Conservation (phyloP, 2,113 vertebrate genomes). For the Verasper variegatus region DNA sequence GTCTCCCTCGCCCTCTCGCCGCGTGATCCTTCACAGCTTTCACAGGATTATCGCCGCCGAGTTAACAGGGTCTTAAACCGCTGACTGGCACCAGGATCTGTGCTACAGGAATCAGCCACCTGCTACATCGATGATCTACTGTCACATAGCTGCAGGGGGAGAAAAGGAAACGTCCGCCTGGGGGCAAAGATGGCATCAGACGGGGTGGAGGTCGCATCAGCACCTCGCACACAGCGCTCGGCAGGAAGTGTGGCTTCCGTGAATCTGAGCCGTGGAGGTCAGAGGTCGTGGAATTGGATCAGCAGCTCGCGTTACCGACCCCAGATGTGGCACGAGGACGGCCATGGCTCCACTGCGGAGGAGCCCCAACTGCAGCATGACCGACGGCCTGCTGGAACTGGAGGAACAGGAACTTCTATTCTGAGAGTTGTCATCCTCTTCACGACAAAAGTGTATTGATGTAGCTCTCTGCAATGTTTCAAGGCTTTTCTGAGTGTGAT, state of each 20-base stretch:
- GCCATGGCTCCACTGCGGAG: slow-evolving; percentile 53
- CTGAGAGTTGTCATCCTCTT: slow-evolving; percentile 35
- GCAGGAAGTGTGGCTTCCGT: slow-evolving; percentile 76
- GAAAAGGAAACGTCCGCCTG: slow-evolving; percentile 32
- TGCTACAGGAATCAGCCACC: slow-evolving; percentile 71
- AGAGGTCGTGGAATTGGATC: slow-evolving; percentile 63
- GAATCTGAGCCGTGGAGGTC: slow-evolving; percentile 38
- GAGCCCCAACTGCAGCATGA: slow-evolving; percentile 62
- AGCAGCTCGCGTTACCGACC: slow-evolving; percentile 64
- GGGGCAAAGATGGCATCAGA: slow-evolving; percentile 60
- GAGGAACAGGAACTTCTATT: slow-evolving; percentile 55
- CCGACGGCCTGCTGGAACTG: slow-evolving; percentile 14
- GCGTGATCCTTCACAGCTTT: slow-evolving; percentile 57
- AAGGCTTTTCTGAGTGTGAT: neutral
- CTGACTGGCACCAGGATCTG: slow-evolving; percentile 63
- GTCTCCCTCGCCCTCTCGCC: slow-evolving; percentile 21
- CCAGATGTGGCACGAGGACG: slow-evolving; percentile 70
- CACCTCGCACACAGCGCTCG: slow-evolving; percentile 40
- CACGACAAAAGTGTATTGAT: slow-evolving; percentile 12
- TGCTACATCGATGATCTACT: slow-evolving; percentile 44
- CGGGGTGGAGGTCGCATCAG: slow-evolving; percentile 43
- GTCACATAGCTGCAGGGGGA: neutral
- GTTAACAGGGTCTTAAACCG: slow-evolving; percentile 71
- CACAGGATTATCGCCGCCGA: slow-evolving; percentile 60
- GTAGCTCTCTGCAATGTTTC: neutral